These are phyloP conservation scores for Hydropotes inermis DNA, from an alignment of 2,113 vertebrate species.

Conservation along the genomic window DNA sequence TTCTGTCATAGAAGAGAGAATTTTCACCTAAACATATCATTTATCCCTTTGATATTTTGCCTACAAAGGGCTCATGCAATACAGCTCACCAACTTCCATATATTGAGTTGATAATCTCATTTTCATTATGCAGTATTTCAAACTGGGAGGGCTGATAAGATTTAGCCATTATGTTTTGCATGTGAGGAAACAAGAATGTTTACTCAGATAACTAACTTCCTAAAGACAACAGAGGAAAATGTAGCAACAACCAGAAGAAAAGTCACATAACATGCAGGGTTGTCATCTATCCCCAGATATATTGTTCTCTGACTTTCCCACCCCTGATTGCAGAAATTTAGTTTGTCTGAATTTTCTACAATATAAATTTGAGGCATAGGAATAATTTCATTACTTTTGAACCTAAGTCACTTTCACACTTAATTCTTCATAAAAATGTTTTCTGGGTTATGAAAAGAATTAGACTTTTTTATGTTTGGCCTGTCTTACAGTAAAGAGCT, in stretches of 20 bases:
- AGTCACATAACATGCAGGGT: neutral
- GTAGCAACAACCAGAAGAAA: neutral
- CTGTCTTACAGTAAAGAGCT: constrained; percentile 56
- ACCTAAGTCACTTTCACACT: constrained; percentile 72
- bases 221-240: neutral
- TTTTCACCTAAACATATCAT: neutral
- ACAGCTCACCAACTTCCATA: neutral
- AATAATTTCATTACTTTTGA: constrained; percentile 64
- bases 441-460: constrained; percentile 61
- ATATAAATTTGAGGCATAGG: constrained; percentile 6
- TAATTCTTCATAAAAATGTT: constrained; percentile 69
- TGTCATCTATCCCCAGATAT: neutral
- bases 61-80: neutral
- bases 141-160: neutral
- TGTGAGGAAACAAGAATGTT: neutral
- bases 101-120: neutral
- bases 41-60: constrained; percentile 26
- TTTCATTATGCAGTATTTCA: neutral
- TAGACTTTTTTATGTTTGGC: constrained; percentile 66
- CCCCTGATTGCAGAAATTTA: neutral
- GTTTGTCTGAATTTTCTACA: constrained; percentile 37
- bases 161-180: neutral
- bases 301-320: neutral
- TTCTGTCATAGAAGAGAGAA: neutral
- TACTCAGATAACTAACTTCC: neutral